A percentile compares a stretch with the other conserved stretches of the same genome.
Evolutionary conservation across 1,140 invertebrate genomes (phyloP).

Genomic region (Sarcophaga bullata): DNA sequence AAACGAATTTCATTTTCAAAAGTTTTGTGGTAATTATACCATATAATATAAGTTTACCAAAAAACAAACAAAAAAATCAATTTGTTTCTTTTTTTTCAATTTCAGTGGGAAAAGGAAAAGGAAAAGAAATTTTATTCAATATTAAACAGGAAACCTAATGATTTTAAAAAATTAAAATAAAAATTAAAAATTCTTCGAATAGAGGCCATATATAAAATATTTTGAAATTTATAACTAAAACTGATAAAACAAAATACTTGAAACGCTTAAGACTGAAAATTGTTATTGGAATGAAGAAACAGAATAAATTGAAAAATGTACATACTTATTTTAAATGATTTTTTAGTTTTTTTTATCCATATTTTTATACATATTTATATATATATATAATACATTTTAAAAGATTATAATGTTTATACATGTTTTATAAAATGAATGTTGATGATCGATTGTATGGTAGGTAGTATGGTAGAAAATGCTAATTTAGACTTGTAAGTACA

Average conservation of each 20-base stretch:
- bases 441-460: not conserved
- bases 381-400: too few species aligned
- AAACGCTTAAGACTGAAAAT: conserved; percentile 31
- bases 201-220: conserved; percentile 17
- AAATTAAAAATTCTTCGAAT: conserved; percentile 36
- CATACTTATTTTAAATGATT: not conserved
- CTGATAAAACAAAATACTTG: conserved; percentile 32
- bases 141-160: not conserved
- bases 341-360: not conserved
- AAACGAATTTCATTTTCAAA: not conserved
- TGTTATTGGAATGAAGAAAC: conserved; percentile 36
- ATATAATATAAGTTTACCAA: not conserved
- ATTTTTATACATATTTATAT: not conserved
- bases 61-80: not conserved
- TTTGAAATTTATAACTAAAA: not conserved
- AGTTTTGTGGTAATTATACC: conserved; percentile 11
- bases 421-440: conserved; percentile 5
- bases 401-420: not conserved
- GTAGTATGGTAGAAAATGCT: not conserved
- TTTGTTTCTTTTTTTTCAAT: conserved; percentile 38
- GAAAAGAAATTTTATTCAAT: not conserved
- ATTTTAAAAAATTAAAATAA: not conserved
- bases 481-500: too few species aligned
- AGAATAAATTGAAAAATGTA: not conserved
- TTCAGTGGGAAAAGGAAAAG: conserved; percentile 19